Evolutionary conservation across 2,888 invertebrate species (phyloP).

Genomic region (Hyposoter didymator): DNA sequence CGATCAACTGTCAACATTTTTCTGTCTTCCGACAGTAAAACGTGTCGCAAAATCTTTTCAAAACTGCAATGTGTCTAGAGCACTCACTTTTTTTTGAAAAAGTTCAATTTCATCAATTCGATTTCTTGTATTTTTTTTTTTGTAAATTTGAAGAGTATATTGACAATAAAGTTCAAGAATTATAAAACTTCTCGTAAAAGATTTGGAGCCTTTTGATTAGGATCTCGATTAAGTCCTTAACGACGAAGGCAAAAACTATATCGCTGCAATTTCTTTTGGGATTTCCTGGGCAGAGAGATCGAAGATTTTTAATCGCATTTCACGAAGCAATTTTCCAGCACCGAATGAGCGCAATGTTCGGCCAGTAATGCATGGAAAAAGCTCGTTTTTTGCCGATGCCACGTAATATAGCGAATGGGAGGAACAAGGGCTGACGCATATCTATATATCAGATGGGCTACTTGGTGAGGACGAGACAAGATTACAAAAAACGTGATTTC

Average conservation of each 20-base stretch:
- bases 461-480: slow-evolving; percentile 3
- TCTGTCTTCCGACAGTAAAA: not conserved
- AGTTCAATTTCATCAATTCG: not conserved
- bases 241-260: not conserved
- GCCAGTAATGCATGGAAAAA: slow-evolving; percentile 2
- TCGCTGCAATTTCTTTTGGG: not conserved
- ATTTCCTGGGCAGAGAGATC: not conserved
- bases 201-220: not conserved
- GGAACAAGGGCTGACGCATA: not conserved
- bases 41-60: not conserved
- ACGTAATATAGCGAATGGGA: slow-evolving; percentile 7
- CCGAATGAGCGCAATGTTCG: not conserved
- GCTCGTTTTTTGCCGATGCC: slow-evolving; percentile 5
- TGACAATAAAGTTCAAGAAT: not conserved
- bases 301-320: slow-evolving; percentile 11
- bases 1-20: not conserved
- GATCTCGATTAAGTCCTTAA: not conserved
- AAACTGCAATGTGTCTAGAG: not conserved
- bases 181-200: not conserved
- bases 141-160: not conserved
- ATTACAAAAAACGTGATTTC: slow-evolving; percentile 12
- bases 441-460: not conserved
- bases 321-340: not conserved
- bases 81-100: not conserved
- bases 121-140: not conserved